Evolutionary conservation across 2,113 vertebrate species (phyloP), one percentile per base, ranked within the genome.

Genomic region (Pseudonaja textilis): DNA sequence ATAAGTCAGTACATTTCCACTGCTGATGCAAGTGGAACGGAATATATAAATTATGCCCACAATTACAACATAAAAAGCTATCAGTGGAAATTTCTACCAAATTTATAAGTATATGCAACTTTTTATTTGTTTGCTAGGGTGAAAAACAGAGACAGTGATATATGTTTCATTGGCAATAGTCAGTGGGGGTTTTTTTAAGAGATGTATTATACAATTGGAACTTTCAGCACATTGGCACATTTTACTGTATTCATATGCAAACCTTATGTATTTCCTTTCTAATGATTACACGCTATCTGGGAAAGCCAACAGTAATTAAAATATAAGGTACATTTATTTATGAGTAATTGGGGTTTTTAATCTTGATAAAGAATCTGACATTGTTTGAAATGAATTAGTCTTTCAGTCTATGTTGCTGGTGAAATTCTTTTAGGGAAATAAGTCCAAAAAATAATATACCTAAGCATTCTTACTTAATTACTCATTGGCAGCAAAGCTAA

Each of bases 21-120:
- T 94, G 12, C 56, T 94, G 93, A 96, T 90, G 91, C 89, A 87
- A 93, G 94, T 47, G 39, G 87, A 34, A 88, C 55, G 47, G 81
- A 95, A 95, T 94, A 81, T 57, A 18, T 91, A 20, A 22, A 90
- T 42, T 39, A 61, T 90, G 50, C 90, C 91, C 88, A 29, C 92
- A 91, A 89, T 90, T 89, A 29, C 12, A 47, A 0, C 61, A 2
- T 89, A 90, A 39, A 39, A 26, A 87, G 11, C 5, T n/a, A 3
- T 34, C 7, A 23, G 45, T 57, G 61, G 9, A 91, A 34, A 59
- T 91, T 85, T 89, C 25, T 87, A 0, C 10, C 0, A 0, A 94
- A 93, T 59, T 18, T 50, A 93, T 94, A 91, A 55, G 6, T 87
- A 87, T 89, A 9, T 34, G 92, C 57, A 87, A 86, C 18, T 45